Percentiles rank a stretch among this genome's conserved stretches.
Evolutionary conservation across 2,113 vertebrate genomes (phyloP).

Genomic region (Pungitius pungitius): DNA sequence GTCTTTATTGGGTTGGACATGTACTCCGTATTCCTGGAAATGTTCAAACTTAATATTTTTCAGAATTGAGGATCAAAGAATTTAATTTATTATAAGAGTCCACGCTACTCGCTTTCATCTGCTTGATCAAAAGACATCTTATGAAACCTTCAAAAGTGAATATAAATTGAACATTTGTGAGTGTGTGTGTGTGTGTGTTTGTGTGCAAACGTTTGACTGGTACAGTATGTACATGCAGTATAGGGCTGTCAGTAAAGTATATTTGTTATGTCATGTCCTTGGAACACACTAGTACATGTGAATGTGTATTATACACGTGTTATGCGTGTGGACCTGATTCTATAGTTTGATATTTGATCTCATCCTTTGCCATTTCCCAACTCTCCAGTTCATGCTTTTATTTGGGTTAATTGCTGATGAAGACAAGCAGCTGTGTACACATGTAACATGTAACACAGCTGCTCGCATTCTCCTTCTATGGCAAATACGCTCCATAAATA

Average conservation of each 20-base stretch:
- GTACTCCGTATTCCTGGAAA: neutral
- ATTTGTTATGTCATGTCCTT: neutral
- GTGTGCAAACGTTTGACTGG: too few relatives aligned
- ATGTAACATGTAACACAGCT: neutral
- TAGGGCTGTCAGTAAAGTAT: neutral
- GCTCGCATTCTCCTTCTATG: neutral
- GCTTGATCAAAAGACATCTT: neutral
- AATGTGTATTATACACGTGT: neutral
- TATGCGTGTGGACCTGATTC: neutral
- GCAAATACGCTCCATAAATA: neutral
- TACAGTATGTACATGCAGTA: neutral
- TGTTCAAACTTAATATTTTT: neutral
- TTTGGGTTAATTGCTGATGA: neutral
- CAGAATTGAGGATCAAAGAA: conserved; percentile 2
- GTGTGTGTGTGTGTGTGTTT: too few relatives aligned
- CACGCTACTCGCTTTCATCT: neutral
- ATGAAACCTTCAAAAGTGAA: neutral
- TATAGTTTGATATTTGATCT: neutral
- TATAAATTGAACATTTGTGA: neutral
- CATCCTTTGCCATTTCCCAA: neutral
- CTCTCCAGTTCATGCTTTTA: neutral
- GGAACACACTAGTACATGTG: too few relatives aligned
- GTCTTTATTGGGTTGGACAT: neutral
- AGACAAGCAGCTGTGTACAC: neutral
- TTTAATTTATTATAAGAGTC: neutral